Evolutionary conservation across 2,888 invertebrate species (phyloP), one percentile per base, ranked within the genome.

Genomic region (Sepiola atlantica): DNA sequence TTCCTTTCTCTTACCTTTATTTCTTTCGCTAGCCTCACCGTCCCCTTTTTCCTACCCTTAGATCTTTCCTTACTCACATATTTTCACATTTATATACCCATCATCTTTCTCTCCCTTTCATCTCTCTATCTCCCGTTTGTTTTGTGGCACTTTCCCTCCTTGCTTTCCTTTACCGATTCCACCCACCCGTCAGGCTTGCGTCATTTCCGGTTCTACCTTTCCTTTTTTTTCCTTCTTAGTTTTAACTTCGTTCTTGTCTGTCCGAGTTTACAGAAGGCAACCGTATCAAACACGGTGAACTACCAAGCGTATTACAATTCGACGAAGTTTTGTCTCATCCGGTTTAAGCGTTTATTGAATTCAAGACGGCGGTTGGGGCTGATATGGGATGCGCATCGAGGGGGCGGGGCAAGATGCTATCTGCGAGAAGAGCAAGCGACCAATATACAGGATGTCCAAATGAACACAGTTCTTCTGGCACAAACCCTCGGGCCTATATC

Each of bases 221-320:
- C n/a, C 16, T 77, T 77, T 28, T n/a, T 77, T 77, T 32, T 6
- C n/a, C 18, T 6, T 14, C 14, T 77, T 21, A 57, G 4, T 21
- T 24, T 20, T 24, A 20, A n/a, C n/a, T 24, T 20, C 14, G n/a
- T 77, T 77, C 77, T 16, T 28, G 28, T 4, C 77, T n/a, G 77
- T 77, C 77, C 77, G n/a, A 77, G n/a, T 77, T 77, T 77, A 14
- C n/a, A n/a, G n/a, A n/a, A n/a, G 16, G 16, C 77, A 77, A 77
- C n/a, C n/a, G 77, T 77, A 77, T 77, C 77, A 77, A n/a, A 32
- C 77, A n/a, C 77, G n/a, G n/a, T 77, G 77, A 77, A 77, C 77
- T 77, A n/a, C n/a, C 32, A 77, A 77, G 77, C n/a, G 77, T 77
- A 32, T 77, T 77, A n/a, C 77, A 77, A 77, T n/a, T 14, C n/a